Percentiles rank a stretch among this genome's conserved stretches.
These are phyloP conservation scores for Saccopteryx bilineata DNA, from an alignment of 2,113 vertebrate species.

Conservation along the genomic window DNA sequence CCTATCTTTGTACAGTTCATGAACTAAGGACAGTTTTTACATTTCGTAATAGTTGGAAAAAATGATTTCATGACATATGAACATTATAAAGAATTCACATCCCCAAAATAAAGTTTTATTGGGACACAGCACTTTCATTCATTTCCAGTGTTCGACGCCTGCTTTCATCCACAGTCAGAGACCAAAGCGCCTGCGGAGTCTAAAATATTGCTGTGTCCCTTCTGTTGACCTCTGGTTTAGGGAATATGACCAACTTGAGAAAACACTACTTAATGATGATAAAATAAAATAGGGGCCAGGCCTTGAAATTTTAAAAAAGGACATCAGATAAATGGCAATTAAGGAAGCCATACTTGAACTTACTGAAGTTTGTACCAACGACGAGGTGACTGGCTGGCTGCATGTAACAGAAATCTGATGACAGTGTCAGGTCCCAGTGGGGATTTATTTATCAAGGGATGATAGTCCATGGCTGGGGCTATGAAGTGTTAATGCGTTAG, in stretches of 20 bases:
- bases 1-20: neutral
- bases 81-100: conserved; percentile 13
- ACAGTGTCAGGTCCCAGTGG: neutral
- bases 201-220: neutral
- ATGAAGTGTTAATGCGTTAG: neutral
- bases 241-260: neutral
- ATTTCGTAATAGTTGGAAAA: conserved; percentile 30
- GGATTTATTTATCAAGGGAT: neutral
- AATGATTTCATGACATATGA: conserved; percentile 10
- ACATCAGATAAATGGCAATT: neutral
- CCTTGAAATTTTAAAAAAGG: neutral
- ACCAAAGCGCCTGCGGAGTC: neutral
- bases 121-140: neutral
- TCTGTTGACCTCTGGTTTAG: neutral
- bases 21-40: neutral
- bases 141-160: neutral
- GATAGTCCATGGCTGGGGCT: too few relatives aligned
- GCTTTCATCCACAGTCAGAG: neutral
- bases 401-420: neutral
- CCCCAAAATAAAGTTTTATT: conserved; percentile 29
- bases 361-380: neutral
- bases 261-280: neutral
- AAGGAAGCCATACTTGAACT: neutral
- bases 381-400: neutral
- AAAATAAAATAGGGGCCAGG: neutral